Evolutionary conservation across 1,140 invertebrate species (phyloP).

Genomic region (Plutomurus gul): DNA sequence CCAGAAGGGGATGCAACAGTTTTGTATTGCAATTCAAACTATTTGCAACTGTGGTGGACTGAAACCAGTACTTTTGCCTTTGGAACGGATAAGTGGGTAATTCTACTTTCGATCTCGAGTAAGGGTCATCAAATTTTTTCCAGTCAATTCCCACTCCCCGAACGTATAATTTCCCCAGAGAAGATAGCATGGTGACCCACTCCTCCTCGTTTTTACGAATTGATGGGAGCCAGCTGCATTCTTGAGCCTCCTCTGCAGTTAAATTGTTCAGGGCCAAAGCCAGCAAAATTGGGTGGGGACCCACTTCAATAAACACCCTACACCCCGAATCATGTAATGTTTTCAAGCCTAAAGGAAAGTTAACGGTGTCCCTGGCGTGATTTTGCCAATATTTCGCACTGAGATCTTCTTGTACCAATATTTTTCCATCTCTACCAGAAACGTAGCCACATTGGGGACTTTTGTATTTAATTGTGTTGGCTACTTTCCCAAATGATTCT

Average conservation of each 20-base stretch:
- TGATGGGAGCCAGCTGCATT: not conserved
- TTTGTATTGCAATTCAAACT: not conserved
- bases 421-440: not conserved
- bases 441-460: not conserved
- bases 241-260: not conserved
- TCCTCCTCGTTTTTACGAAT: not conserved
- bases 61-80: not conserved
- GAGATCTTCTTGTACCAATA: not conserved
- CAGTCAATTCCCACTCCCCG: not conserved
- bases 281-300: not conserved
- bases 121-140: not conserved
- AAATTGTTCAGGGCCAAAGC: not conserved
- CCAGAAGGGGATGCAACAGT: not conserved
- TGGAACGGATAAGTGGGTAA: not conserved
- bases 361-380: not conserved
- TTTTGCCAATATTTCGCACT: not conserved
- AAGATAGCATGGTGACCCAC: not conserved
- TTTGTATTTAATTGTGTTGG: not conserved
- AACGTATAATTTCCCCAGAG: not conserved
- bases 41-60: not conserved
- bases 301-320: not conserved
- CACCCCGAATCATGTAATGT: not conserved
- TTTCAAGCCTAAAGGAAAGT: not conserved
- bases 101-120: not conserved
- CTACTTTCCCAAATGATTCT: not conserved